A percentile compares a stretch with the other conserved stretches of the same genome.
These are phyloP conservation scores for Aix galericulata DNA, from an alignment of 2,113 vertebrate species.

Conservation along the genomic window DNA sequence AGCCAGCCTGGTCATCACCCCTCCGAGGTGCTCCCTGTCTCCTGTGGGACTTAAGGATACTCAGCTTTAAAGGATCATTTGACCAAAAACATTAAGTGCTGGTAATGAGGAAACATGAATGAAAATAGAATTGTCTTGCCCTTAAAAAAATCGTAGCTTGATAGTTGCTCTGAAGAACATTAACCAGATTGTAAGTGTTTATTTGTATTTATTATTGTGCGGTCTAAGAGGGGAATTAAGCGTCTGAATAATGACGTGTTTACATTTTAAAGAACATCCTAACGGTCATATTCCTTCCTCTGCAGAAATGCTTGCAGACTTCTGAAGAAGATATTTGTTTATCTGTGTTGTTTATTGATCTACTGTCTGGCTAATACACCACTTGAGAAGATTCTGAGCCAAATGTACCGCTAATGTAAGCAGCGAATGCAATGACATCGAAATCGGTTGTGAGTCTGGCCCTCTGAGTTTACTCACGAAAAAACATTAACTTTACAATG, in stretches of 20 bases:
- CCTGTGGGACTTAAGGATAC: not conserved
- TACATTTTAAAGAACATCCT: constrained; percentile 24
- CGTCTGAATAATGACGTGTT: constrained; percentile 19
- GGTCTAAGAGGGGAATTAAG: constrained; percentile 1
- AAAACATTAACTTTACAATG: not conserved
- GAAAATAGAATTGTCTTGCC: not conserved
- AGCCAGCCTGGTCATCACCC: not conserved
- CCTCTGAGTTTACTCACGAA: not conserved
- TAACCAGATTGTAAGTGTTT: not conserved
- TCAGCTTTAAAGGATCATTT: not conserved
- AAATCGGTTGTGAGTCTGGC: not conserved
- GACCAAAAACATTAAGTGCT: not conserved
- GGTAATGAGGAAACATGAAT: not conserved
- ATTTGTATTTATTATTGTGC: constrained; percentile 35
- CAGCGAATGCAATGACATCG: not conserved
- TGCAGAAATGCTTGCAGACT: not conserved
- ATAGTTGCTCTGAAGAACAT: not conserved
- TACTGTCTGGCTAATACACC: not conserved
- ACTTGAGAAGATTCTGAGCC: not conserved
- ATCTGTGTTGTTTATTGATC: constrained; percentile 29
- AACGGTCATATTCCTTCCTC: not conserved
- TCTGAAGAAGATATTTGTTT: constrained; percentile 7
- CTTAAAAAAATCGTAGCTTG: not conserved
- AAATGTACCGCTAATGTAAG: not conserved
- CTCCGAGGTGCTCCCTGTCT: not conserved